These are phyloP conservation scores for Elysia crispata DNA, from an alignment of 2,888 invertebrate genomes.

Conservation along the genomic window DNA sequence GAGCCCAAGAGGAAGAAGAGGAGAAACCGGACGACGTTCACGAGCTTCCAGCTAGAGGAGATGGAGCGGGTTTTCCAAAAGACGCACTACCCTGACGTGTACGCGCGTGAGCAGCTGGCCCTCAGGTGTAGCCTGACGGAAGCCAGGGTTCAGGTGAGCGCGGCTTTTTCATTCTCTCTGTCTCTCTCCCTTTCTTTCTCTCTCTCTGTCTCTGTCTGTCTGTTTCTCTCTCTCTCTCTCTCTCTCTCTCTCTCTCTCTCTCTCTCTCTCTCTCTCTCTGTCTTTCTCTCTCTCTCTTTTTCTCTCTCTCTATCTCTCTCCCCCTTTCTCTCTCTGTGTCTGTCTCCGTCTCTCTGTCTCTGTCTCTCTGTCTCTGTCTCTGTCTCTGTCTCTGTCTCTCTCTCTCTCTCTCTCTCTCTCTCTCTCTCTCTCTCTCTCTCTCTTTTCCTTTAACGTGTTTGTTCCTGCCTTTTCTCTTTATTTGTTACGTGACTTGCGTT, in stretches of 20 bases:
- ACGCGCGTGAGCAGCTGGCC: constrained; percentile 77
- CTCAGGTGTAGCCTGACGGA: constrained; percentile 76
- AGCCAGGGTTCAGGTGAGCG: constrained; percentile 76
- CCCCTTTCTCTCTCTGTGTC: constrained; percentile 19
- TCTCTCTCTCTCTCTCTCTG: constrained; percentile 24
- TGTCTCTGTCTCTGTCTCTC: constrained; percentile 24
- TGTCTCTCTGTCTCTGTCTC: constrained; percentile 28
- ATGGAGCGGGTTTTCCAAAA: constrained; percentile 78
- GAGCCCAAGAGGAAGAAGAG: constrained; percentile 75
- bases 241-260: constrained; percentile 25
- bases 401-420: not conserved
- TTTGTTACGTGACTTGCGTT: not conserved
- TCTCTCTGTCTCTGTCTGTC: constrained; percentile 14
- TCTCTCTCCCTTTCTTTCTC: constrained; percentile 10
- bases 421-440: constrained; percentile 15
- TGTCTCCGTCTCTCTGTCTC: constrained; percentile 34
- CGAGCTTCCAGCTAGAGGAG: constrained; percentile 77
- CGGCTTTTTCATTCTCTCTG: not conserved
- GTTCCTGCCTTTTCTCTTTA: not conserved
- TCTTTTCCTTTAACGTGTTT: too few relatives aligned
- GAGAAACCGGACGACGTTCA: constrained; percentile 77
- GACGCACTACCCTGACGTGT: constrained; percentile 78
- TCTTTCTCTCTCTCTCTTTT: constrained; percentile 24
- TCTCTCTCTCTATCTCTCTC: constrained; percentile 15
- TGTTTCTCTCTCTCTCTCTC: not conserved